Evolutionary conservation across 2,113 vertebrate genomes (phyloP), one percentile per base, ranked within the genome.

Genomic region (Hemiprocne comata): DNA sequence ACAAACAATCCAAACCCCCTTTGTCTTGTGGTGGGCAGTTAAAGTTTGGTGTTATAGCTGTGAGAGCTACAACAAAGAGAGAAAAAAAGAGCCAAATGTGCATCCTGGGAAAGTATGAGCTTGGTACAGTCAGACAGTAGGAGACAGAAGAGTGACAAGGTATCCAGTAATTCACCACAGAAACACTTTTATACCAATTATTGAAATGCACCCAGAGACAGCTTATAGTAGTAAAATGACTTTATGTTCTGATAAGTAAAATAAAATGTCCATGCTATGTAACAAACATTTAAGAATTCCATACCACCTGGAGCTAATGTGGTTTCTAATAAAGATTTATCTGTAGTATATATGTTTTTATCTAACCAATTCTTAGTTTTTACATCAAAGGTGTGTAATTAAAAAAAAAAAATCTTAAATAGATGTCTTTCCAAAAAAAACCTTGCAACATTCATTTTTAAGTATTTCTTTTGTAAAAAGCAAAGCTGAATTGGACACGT

Each of bases 401-500:
- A 94, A 97, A 97, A 97, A 97, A 97, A 94, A 96, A 98, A 95
- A 97, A 96, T 94, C 86, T 98, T 98, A 98, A 98, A 98, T 98
- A 98, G 97, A 96, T 97, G 96, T 97, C 91, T 98, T 97, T 95
- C 85, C 57, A 96, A 97, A 96, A 95, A 55, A 73, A 28, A 29
- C 86, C 96, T 97, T 94, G 95, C 96, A 96, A 98, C 57, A 74
- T 98, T 98, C 94, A 94, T 97, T 97, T 98, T 97, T 97, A 98
- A 92, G 96, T 97, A 98, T 96, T 96, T 98, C 94, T 93, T 92
- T 97, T 17, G 60, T 96, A 95, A 97, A 97, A 98, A 98, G 98
- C 98, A 97, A 98, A 98, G 98, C 98, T 98, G 98, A 97, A 97
- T 79, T 96, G 96, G 95, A 98, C 96, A 97, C 78, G 98, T 98